A percentile compares a stretch with the other conserved stretches of the same genome.
Evolutionary conservation across 2,797 vertebrate species (phyloP).

Genomic region (Girardinus metallicus): DNA sequence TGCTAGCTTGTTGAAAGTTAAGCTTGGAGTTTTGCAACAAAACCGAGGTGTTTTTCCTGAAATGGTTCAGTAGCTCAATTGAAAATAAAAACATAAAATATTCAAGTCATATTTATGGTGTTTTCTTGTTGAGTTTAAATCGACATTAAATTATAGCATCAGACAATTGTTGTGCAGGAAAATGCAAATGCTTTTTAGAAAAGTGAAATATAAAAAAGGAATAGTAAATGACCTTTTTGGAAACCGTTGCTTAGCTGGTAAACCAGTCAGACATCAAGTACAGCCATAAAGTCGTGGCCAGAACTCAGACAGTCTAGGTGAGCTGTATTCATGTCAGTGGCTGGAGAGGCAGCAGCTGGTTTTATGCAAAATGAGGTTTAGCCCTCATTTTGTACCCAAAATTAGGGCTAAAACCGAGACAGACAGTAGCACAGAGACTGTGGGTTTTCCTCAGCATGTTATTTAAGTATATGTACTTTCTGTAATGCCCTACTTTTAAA

Average conservation of each 20-base stretch:
- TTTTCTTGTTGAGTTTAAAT: background rate
- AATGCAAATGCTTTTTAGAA: background rate
- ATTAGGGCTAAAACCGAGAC: slow-evolving; percentile 48
- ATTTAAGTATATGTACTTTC: slow-evolving; percentile 51
- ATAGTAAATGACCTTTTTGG: slow-evolving; percentile 14
- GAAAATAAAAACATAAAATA: background rate
- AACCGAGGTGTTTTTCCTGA: background rate
- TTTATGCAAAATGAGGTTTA: too few relatives aligned
- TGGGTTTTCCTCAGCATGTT: slow-evolving; percentile 62
- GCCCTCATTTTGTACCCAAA: slow-evolving; percentile 41
- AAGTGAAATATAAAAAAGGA: slow-evolving; percentile 6
- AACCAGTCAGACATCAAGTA: slow-evolving; percentile 20
- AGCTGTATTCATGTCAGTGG: background rate
- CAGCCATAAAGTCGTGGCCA: slow-evolving; percentile 22
- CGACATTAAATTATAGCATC: background rate
- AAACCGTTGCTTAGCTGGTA: background rate
- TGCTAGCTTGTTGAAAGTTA: background rate
- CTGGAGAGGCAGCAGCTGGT: slow-evolving; percentile 29
- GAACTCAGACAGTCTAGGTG: slow-evolving; percentile 11
- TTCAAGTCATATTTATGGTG: background rate
- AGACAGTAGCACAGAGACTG: slow-evolving; percentile 55
- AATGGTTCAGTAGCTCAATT: background rate
- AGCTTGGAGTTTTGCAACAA: background rate
- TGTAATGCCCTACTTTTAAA: slow-evolving; percentile 72
- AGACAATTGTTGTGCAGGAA: background rate